Evolutionary conservation across 1,140 invertebrate species (phyloP).

Genomic region (Coelopa frigida): DNA sequence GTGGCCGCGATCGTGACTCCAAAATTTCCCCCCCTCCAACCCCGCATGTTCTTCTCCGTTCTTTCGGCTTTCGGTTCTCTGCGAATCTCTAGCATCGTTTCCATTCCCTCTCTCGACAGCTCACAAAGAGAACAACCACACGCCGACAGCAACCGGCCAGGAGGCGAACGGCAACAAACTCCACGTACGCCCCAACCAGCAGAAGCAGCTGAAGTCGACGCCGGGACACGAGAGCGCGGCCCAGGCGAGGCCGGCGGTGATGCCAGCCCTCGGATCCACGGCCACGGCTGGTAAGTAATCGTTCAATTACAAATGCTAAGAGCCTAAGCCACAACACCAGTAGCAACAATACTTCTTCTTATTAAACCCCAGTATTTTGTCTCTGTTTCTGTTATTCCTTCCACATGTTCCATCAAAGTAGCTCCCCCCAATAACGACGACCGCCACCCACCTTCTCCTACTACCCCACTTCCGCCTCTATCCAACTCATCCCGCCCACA

Average conservation of each 20-base stretch:
- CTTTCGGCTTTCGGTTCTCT: conserved; percentile 13
- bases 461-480: not conserved
- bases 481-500: too few species aligned
- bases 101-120: conserved; percentile 2
- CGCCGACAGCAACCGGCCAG: not conserved
- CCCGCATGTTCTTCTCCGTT: too few species aligned
- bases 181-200: not conserved
- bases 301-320: too few species aligned
- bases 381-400: conserved; percentile 41
- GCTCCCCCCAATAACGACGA: conserved; percentile 10
- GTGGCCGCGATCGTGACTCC: too few species aligned
- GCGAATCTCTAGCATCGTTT: conserved; percentile 10
- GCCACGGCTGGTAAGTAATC: conserved; percentile 30
- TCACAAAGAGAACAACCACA: not conserved
- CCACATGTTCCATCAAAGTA: conserved; percentile 37
- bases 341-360: too few species aligned
- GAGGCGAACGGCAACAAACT: not conserved
- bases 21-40: too few species aligned
- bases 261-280: conserved; percentile 16
- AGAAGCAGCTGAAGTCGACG: conserved; percentile 23
- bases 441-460: not conserved
- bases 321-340: too few species aligned
- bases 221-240: conserved; percentile 24
- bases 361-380: conserved; percentile 35
- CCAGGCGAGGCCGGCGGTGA: conserved; percentile 14